Conservation (phyloP, 1,140 invertebrate genomes). For the Dendroctonus valens region DNA sequence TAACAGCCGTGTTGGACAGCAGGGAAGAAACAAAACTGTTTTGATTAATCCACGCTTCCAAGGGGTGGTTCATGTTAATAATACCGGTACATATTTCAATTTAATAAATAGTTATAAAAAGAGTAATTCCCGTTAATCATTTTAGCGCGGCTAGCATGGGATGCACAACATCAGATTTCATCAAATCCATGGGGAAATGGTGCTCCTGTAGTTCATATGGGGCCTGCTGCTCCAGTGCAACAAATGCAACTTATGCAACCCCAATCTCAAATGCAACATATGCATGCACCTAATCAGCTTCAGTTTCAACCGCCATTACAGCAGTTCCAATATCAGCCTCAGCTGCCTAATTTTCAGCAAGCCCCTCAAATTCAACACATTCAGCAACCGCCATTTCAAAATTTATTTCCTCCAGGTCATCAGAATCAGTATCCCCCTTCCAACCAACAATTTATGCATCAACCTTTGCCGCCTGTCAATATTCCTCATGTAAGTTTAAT, state of each 20-base stretch:
- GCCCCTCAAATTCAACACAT: neutral
- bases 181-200: slow-evolving; percentile 12
- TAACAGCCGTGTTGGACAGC: neutral
- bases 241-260: slow-evolving; percentile 6
- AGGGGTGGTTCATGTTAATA: slow-evolving; percentile 33
- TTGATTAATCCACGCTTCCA: slow-evolving; percentile 36
- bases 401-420: neutral
- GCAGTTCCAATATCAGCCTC: neutral
- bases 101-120: neutral
- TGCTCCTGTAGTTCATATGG: slow-evolving; percentile 11
- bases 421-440: neutral
- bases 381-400: slow-evolving; percentile 3
- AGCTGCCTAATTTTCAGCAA: neutral
- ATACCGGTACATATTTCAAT: slow-evolving; percentile 23
- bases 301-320: slow-evolving; percentile 7
- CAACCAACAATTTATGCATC: neutral
- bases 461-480: too few species aligned
- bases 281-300: slow-evolving; percentile 12
- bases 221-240: slow-evolving; percentile 11
- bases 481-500: too few species aligned
- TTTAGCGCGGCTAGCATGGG: slow-evolving; percentile 32
- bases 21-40: slow-evolving; percentile 32
- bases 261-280: slow-evolving; percentile 5
- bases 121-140: slow-evolving; percentile 13
- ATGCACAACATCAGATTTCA: slow-evolving; percentile 18